phyloP scores from a whole-genome alignment of 2,888 invertebrate genomes.

The Apotomis capreana region DNA sequence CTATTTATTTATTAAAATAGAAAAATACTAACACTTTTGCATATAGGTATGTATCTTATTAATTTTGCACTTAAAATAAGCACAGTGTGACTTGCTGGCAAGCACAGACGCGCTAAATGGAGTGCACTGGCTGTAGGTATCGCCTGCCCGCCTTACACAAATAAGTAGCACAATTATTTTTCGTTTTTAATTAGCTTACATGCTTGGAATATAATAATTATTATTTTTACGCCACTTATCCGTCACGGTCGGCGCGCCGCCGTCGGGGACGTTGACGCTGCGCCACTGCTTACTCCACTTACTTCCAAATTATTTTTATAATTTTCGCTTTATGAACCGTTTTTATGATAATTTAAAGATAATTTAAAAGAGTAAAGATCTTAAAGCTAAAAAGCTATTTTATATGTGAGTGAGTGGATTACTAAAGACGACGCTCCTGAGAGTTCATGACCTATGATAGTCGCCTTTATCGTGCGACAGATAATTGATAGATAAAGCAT shows the following conservation, averaged over 20 bases:
- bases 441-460: neutral
- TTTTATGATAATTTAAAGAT: slow-evolving; percentile 40
- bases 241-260: slow-evolving; percentile 68
- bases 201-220: slow-evolving; percentile 66
- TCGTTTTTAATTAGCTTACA: slow-evolving; percentile 68
- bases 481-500: too few species aligned
- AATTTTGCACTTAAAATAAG: too few species aligned
- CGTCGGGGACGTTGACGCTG: slow-evolving; percentile 65
- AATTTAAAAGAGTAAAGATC: slow-evolving; percentile 20
- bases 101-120: slow-evolving; percentile 10
- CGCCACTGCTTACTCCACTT: slow-evolving; percentile 44
- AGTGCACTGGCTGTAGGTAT: slow-evolving; percentile 22
- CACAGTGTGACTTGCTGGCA: neutral
- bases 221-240: slow-evolving; percentile 67
- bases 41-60: too few species aligned
- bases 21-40: too few species aligned
- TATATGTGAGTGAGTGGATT: neutral
- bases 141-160: slow-evolving; percentile 7
- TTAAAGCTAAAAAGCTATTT: neutral
- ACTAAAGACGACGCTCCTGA: neutral
- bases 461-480: too few species aligned
- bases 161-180: slow-evolving; percentile 56
- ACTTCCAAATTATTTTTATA: slow-evolving; percentile 53
- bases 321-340: slow-evolving; percentile 54
- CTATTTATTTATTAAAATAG: too few species aligned